Base-by-base conservation (phyloP, 2,113 vertebrate genomes). In the Nothoprocta pentlandii region DNA sequence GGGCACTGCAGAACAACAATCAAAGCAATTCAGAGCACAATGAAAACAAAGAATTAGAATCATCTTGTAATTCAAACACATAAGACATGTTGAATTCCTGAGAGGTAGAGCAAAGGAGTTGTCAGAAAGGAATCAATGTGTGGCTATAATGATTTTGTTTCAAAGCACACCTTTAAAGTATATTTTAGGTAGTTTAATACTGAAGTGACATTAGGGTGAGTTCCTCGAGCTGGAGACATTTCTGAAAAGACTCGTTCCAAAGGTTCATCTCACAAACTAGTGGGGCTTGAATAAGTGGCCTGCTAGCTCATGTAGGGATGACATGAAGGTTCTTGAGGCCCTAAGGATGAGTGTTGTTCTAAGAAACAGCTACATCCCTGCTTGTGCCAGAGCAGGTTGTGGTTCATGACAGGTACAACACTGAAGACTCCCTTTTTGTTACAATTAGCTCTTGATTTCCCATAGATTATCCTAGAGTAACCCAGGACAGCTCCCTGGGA, bases 1-100 rank as follows among this genome's bases (percentile, higher is more conserved):
- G 59, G 94, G 94, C 96, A 90, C 93, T 95, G 88, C 47, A 90
- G 90, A 97, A 95, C 92, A 95, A 78, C 80, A 88, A 64, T 28
- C 90, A 58, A 81, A 90, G 59, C 30, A 66, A 54, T 90, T 89
- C 77, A 81, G 89, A 90, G 71, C 21, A 70, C 67, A 90, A 58
- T 69, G 66, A 67, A 82, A 93, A 87, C 46, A 58, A 36, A 10
- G 63, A 80, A 87, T 87, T 94, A 73, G 85, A 89, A 92, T 66
- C 6, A 54, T 62, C 54, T 81, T 87, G 66, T 36, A 73, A 93
- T 75, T 89, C 67, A 89, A 95, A 76, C 34, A 85, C 85, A 91
- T 58, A 58, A 58, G 16, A 42, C 58, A 41, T 15, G 53, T 73
- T 76, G 83, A 61, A 56, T 49, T 88, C 69, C 44, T 41, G 41